Conservation (phyloP, 2,797 vertebrate genomes). For the Craterocephalus amniculus region DNA sequence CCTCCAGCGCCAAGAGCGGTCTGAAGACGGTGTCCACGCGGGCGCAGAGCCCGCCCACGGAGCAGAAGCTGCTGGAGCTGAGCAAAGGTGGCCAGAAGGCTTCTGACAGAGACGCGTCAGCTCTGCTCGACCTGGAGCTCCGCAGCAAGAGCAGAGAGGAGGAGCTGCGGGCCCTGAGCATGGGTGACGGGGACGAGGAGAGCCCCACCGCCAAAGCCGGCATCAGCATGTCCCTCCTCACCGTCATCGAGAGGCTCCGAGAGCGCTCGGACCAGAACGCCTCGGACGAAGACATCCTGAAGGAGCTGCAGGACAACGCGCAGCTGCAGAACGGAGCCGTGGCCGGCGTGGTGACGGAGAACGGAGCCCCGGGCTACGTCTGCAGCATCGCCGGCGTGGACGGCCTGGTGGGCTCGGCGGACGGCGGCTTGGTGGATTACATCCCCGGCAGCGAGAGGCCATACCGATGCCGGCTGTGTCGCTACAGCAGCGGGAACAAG, state of each 20-base stretch:
- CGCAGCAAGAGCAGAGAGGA: conserved; percentile 78
- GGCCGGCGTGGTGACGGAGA: conserved; percentile 13
- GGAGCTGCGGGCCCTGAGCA: conserved; percentile 51
- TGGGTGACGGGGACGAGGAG: conserved; percentile 64
- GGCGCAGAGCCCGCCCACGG: conserved; percentile 71
- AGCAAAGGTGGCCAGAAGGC: conserved; percentile 34
- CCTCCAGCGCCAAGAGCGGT: conserved; percentile 54
- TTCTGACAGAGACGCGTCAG: conserved; percentile 71
- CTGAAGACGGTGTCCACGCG: conserved; percentile 42
- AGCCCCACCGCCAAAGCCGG: conserved; percentile 88
- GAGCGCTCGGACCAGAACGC: conserved; percentile 96
- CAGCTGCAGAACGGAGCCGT: conserved; percentile 83
- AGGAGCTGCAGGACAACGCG: conserved; percentile 93
- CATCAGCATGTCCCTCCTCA: conserved; percentile 95
- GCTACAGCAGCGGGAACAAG: conserved; percentile 94
- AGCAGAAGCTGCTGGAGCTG: conserved; percentile 77
- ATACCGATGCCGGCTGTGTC: conserved; percentile 93
- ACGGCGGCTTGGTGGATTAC: conserved; percentile 88
- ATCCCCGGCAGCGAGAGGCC: conserved; percentile 87
- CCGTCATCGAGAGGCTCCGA: conserved; percentile 93
- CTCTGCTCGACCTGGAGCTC: conserved; percentile 81
- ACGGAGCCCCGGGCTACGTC: conserved; percentile 41
- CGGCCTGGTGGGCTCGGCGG: conserved; percentile 49
- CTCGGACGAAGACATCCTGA: conserved; percentile 95
- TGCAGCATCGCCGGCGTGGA: conserved; percentile 54